Percentiles rank a stretch among this genome's conserved stretches.
phyloP scores from a whole-genome alignment of 2,113 vertebrate genomes.

The Melanerpes aurifrons region DNA sequence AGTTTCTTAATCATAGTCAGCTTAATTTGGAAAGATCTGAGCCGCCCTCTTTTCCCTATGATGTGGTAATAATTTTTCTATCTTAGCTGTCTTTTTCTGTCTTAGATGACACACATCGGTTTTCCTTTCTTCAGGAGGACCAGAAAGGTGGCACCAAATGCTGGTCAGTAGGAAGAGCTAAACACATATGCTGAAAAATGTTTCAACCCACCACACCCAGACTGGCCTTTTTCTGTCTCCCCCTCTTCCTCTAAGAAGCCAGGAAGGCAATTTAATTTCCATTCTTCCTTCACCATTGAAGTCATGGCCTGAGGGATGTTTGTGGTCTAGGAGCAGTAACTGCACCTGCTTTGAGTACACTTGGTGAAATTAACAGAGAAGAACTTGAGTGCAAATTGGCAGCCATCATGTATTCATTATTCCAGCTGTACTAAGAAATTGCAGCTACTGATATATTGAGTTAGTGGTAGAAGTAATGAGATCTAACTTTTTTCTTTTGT shows the following conservation, averaged over 20 bases:
- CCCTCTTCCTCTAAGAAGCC: neutral
- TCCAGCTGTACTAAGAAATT: conserved; percentile 9
- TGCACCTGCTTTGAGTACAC: neutral
- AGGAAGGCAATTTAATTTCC: neutral
- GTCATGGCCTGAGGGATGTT: neutral
- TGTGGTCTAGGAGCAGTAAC: neutral
- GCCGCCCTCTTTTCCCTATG: neutral
- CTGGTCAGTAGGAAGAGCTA: neutral
- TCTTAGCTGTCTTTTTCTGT: too few species aligned
- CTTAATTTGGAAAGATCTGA: neutral
- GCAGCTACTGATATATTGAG: neutral
- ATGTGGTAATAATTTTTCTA: accelerated
- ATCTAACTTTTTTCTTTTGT: neutral
- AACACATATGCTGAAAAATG: neutral
- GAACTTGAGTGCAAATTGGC: neutral
- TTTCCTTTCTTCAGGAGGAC: neutral
- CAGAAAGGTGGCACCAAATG: neutral
- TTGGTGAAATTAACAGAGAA: neutral
- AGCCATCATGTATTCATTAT: neutral
- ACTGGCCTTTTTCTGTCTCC: neutral
- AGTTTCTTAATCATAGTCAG: neutral
- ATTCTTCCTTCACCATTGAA: neutral
- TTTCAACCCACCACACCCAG: neutral
- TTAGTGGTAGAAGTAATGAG: neutral
- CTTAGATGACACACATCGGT: neutral